Base-by-base conservation (phyloP, 2,797 vertebrate genomes). In the Sebastes diploproa region DNA sequence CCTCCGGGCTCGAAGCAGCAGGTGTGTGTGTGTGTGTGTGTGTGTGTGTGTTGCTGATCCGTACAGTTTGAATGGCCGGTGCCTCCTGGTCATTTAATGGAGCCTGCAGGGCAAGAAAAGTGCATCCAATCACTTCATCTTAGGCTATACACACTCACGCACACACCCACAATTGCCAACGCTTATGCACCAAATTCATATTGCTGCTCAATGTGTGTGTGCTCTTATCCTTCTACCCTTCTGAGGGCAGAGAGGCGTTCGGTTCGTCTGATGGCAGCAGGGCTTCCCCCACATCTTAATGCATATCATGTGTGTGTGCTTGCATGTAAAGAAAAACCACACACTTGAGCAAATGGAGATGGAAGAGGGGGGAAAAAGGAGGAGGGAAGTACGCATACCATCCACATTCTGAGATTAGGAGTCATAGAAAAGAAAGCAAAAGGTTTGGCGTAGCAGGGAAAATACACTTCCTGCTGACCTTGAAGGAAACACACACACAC, bases 81-180 rank as follows among this genome's bases (percentile, higher is more conserved):
- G 83, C 74, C 78, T 84, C 63, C 72, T 86, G 87, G 88, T 90
- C 87, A 79, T 88, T 92, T 89, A 86, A 81, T 77, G 66, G 82
- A 87, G 73, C 65, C 89, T 85, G 78, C 77, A 55, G 85, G 79
- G 75, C 73, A 80, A 62, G 69, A 86, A 82, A 78, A 71, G 82
- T 92, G 87, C 87, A 89, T 82, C 89, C 87, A 93, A 88, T 91
- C 86, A 77, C 77, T 85, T 83, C 69, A 85, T 83, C 83, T 60
- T 60, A 63, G 30, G 46, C 75, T 68, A 36, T 50, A 36, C 36
- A 60, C 5, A 34, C 59, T 13, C 36, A 60, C 5, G 42, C 13
- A 25, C 52, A 30, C 59, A 20, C 32, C 11, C 36, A 23, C 7
- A 42, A 69, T 30, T 2, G 13, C 64, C 52, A 55, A 30, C 0